Base-by-base conservation (phyloP, 2,888 invertebrate genomes). In the Tenthredo distinguenda region DNA sequence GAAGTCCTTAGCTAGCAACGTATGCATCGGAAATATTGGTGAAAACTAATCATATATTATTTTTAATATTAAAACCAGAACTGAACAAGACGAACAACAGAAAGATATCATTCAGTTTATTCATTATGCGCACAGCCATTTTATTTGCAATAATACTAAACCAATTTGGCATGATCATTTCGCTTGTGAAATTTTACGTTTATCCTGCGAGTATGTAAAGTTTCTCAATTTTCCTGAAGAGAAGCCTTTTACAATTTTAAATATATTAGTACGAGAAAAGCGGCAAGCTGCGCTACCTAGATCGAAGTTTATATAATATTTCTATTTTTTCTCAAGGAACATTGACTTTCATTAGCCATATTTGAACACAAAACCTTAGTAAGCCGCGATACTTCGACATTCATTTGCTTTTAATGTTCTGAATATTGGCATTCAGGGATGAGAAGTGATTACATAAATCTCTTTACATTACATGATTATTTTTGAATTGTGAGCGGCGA, bases 121-220 rank as follows among this genome's bases (percentile, higher is more conserved):
- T 34, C 26, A 71, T 82, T 26, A 76, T 86, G 79, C 84, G 82
- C 76, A 40, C 81, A 86, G 72, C 47, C 71, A 90, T 90, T 89
- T 91, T 86, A 86, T 88, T 88, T 68, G 83, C 47, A 68, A 83
- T 43, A 34, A 47, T 71, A 83, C 71, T 68, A 47, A 71, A 68
- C 21, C 37, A 43, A 47, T n/a, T 83, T 47, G 43, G 83, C 83
- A 83, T 68, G 68, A 47, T 50, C 12, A 55, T 83, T 83, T 31
- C 18, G 81, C 55, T 71, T 43, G 68, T 34, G 26, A 71, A 26
- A 31, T 83, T 26, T 47, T n/a, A 62, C 21, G 6, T 21, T 21
- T 21, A 62, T 18, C 40, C 58, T 81, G 62, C 62, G 3, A n/a
- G 10, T 40, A 47, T 55, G n/a, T 55, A 40, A 76, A 55, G 55